A percentile compares a stretch with the other conserved stretches of the same genome.
Conservation (phyloP, 2,797 vertebrate genomes). For the Sebastes steindachneri region DNA sequence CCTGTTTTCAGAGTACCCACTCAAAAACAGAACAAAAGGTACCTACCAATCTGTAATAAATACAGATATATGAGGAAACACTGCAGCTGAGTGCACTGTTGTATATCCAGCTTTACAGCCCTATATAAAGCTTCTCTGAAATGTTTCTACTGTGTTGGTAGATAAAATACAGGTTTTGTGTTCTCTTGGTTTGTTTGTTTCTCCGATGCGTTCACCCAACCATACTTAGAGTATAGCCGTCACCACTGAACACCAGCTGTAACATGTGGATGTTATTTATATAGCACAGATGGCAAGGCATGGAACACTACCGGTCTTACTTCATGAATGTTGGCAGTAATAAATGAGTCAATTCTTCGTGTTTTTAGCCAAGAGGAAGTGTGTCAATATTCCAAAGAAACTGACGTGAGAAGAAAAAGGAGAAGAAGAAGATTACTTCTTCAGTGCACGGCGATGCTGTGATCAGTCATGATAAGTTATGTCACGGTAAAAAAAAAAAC, state of each 20-base stretch:
- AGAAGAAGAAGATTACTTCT: neutral
- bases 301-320: conserved; percentile 17
- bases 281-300: conserved; percentile 57
- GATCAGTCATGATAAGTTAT: neutral
- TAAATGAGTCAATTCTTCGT: conserved; percentile 45
- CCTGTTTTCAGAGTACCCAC: neutral
- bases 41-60: neutral
- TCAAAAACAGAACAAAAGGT: neutral
- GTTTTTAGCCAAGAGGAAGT: conserved; percentile 41
- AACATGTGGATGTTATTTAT: conserved; percentile 54
- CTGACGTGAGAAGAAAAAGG: neutral
- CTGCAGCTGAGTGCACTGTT: neutral
- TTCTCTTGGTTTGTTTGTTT: conserved; percentile 37
- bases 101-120: neutral
- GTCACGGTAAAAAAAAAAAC: neutral
- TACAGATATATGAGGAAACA: neutral
- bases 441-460: neutral
- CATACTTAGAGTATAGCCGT: conserved; percentile 35
- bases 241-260: conserved; percentile 50
- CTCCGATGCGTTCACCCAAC: conserved; percentile 20
- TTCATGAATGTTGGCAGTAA: conserved; percentile 64
- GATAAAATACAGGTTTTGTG: conserved; percentile 3
- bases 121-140: neutral
- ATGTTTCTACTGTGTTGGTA: neutral
- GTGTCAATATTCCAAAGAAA: conserved; percentile 15